Percentiles rank a stretch among this genome's conserved stretches.
Evolutionary conservation across 2,113 vertebrate genomes (phyloP).

Genomic region (Odontesthes bonariensis): DNA sequence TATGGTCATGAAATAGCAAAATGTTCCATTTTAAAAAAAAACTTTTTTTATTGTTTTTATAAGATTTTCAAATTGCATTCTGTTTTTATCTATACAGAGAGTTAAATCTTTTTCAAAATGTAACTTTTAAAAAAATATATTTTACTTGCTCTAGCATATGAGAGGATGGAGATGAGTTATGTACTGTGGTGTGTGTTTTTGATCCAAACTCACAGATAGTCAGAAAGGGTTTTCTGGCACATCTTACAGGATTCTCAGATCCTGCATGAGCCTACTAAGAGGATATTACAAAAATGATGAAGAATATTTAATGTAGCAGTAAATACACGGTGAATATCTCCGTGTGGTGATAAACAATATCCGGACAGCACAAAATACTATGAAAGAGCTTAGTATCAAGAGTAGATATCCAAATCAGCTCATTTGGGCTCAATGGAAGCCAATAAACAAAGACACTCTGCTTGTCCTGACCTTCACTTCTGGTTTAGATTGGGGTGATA

Average conservation of each 20-base stretch:
- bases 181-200: background rate
- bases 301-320: constrained; percentile 82
- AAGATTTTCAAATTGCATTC: too few relatives aligned
- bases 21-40: too few relatives aligned
- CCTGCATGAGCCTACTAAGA: constrained; percentile 66
- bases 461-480: constrained; percentile 89
- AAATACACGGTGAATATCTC: constrained; percentile 81
- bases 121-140: background rate
- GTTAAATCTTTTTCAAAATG: too few relatives aligned
- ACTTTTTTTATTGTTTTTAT: too few relatives aligned
- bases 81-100: too few relatives aligned
- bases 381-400: constrained; percentile 80
- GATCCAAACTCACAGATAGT: constrained; percentile 50
- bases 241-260: constrained; percentile 57
- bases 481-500: constrained; percentile 91
- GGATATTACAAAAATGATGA: constrained; percentile 84
- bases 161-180: constrained; percentile 25
- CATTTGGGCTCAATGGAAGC: constrained; percentile 82
- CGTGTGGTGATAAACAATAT: constrained; percentile 82
- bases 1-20: too few relatives aligned
- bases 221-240: constrained; percentile 41
- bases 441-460: constrained; percentile 86
- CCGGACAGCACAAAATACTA: constrained; percentile 71
- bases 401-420: constrained; percentile 82
- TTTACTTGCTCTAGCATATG: constrained; percentile 24